Conservation (phyloP, 2,113 vertebrate species). For the Apaloderma vittatum region DNA sequence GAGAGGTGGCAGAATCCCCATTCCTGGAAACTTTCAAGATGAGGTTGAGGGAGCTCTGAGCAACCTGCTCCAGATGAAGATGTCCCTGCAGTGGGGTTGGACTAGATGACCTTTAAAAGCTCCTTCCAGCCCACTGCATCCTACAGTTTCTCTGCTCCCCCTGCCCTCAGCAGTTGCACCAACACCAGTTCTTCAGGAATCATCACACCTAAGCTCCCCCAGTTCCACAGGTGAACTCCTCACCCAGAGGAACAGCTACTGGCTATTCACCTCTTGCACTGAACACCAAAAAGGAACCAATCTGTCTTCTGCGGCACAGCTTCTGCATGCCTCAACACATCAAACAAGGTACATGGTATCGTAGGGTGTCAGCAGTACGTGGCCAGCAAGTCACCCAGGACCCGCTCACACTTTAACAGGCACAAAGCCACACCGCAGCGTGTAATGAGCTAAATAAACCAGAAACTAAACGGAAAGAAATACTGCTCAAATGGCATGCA, state of each 20-base stretch:
- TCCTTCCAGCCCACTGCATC: background rate
- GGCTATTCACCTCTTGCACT: no score
- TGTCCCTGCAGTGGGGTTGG: background rate
- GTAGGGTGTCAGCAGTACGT: no score
- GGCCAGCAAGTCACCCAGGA: background rate
- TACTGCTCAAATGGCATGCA: background rate
- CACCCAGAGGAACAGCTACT: background rate
- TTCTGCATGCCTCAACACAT: background rate
- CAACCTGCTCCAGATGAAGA: background rate
- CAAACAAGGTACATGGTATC: no score
- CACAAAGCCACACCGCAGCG: no score
- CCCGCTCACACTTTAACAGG: accelerated
- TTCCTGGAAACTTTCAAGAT: no score
- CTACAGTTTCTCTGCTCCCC: background rate
- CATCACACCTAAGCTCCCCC: no score
- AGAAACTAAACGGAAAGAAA: background rate
- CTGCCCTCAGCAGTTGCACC: background rate
- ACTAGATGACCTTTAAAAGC: background rate
- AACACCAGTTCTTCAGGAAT: background rate
- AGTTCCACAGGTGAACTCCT: background rate
- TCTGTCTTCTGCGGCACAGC: no score
- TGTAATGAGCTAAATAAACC: background rate
- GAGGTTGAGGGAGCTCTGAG: background rate
- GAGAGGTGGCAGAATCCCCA: no score
- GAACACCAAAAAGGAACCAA: no score